Evolutionary conservation across 2,113 vertebrate genomes (phyloP).

Genomic region (Malurus alboscapulatus): DNA sequence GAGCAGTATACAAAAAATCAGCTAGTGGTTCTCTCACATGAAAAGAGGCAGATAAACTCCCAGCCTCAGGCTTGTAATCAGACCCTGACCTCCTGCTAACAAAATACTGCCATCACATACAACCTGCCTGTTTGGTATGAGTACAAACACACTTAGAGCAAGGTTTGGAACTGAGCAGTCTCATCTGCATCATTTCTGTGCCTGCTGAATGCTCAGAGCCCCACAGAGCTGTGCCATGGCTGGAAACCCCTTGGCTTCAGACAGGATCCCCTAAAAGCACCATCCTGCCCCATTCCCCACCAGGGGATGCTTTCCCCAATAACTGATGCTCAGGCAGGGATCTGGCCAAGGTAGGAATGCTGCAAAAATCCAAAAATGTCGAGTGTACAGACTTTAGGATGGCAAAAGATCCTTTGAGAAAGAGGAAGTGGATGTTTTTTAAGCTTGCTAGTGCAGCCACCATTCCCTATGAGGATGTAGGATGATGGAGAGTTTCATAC

Average conservation of each 20-base stretch:
- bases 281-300: not conserved
- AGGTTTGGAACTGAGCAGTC: not conserved
- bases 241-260: not conserved
- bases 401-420: not conserved
- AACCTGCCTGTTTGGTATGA: not conserved
- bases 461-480: not conserved
- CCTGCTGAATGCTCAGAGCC: not conserved
- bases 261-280: not conserved
- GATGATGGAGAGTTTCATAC: not conserved
- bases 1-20: not conserved
- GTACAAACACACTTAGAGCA: not conserved
- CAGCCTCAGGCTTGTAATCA: not conserved
- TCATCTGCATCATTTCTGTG: rapidly evolving
- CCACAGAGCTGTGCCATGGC: not conserved
- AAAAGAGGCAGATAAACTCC: slow-evolving; percentile 1
- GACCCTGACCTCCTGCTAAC: not conserved
- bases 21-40: not conserved
- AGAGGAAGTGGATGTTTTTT: not conserved
- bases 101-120: not conserved
- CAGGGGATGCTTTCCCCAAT: not conserved
- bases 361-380: not conserved
- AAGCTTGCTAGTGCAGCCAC: not conserved
- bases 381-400: not conserved
- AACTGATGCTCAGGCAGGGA: not conserved
- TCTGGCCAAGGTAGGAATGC: not conserved